Evolutionary conservation across 2,797 vertebrate genomes (phyloP).

Genomic region (Gila robusta): DNA sequence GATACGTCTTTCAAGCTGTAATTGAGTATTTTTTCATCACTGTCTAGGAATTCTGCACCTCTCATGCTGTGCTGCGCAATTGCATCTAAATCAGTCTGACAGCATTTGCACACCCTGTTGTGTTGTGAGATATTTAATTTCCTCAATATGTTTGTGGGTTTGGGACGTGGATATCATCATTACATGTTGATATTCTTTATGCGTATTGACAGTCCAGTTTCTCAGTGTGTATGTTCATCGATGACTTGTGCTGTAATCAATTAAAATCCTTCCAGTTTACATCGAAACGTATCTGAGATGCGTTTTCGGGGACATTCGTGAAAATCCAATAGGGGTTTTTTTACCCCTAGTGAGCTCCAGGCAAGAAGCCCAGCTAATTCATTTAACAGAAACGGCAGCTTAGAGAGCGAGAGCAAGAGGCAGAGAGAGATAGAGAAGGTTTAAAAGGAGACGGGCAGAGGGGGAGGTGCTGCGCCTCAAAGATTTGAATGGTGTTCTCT

Average conservation of each 20-base stretch:
- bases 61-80: slow-evolving; percentile 29
- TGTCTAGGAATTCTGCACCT: slow-evolving; percentile 16
- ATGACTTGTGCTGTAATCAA: slow-evolving; percentile 23
- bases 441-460: slow-evolving; percentile 32
- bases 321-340: slow-evolving; percentile 40
- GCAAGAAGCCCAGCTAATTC: slow-evolving; percentile 57
- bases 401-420: slow-evolving; percentile 36
- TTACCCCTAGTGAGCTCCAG: slow-evolving; percentile 45
- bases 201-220: not conserved
- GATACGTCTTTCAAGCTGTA: slow-evolving; percentile 7
- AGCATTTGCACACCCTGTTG: slow-evolving; percentile 34
- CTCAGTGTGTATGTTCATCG: not conserved
- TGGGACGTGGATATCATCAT: not conserved
- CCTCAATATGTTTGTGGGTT: slow-evolving; percentile 17
- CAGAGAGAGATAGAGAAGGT: slow-evolving; percentile 29
- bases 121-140: slow-evolving; percentile 25
- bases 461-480: slow-evolving; percentile 41
- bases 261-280: slow-evolving; percentile 26
- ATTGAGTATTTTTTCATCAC: slow-evolving; percentile 54
- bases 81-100: slow-evolving; percentile 44
- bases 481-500: slow-evolving; percentile 48
- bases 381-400: slow-evolving; percentile 56
- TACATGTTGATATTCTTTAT: slow-evolving; percentile 18
- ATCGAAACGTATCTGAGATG: not conserved
- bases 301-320: slow-evolving; percentile 14